Evolutionary conservation across 92 coral and sea anemone species (phyloP).

Genomic region (Actinernus sp.): DNA sequence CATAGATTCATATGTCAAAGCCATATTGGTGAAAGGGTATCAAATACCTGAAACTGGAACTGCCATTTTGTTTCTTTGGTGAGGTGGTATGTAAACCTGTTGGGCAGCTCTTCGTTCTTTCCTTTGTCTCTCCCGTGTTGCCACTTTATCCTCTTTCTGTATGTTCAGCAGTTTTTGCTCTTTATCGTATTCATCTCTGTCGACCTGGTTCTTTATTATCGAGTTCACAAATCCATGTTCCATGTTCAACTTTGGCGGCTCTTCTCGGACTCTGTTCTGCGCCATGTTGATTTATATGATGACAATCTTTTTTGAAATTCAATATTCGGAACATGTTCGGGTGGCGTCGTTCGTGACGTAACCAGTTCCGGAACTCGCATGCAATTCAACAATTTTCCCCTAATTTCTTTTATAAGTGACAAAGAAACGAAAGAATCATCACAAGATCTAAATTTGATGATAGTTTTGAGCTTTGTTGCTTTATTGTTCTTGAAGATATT

Average conservation of each 20-base stretch:
- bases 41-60: too few species aligned
- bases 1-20: too few species aligned
- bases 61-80: constrained; percentile 58
- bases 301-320: neutral
- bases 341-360: constrained; percentile 17
- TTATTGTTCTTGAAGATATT: too few species aligned
- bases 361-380: constrained; percentile 1
- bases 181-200: constrained; percentile 94
- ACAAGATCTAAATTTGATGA: too few species aligned
- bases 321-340: neutral
- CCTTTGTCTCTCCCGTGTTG: constrained; percentile 19
- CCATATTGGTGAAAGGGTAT: too few species aligned
- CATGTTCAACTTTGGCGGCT: constrained; percentile 61
- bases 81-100: constrained; percentile 85
- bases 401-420: too few species aligned
- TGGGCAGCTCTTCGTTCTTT: constrained; percentile 73
- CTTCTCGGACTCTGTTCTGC: constrained; percentile 1
- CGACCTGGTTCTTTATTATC: constrained; percentile 84
- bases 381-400: too few species aligned
- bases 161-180: constrained; percentile 68
- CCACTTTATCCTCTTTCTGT: constrained; percentile 13
- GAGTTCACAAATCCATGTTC: constrained; percentile 89
- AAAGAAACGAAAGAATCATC: too few species aligned
- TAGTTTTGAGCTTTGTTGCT: too few species aligned
- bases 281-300: too few species aligned